Conservation (phyloP, 1,140 invertebrate genomes). For the Saccostrea echinata region DNA sequence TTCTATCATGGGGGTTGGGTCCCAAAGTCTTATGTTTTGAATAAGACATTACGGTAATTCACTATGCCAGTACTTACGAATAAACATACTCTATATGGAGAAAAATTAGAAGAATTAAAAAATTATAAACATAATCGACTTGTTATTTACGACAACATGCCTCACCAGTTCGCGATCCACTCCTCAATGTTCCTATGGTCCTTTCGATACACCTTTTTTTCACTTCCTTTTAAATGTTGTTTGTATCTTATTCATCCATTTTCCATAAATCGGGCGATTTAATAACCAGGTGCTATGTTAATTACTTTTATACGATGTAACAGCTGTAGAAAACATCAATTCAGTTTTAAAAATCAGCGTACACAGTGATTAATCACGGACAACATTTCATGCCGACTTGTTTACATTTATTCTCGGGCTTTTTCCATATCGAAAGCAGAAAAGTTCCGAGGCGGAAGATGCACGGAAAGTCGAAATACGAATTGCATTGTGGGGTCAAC, state of each 20-base stretch:
- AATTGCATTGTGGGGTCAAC: conserved; percentile 33
- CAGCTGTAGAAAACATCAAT: not conserved
- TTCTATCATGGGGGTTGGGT: too few relatives aligned
- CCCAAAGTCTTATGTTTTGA: too few relatives aligned
- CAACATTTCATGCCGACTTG: not conserved
- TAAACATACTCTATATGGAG: too few relatives aligned
- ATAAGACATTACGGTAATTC: too few relatives aligned
- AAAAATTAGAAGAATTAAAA: too few relatives aligned
- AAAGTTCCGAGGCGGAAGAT: conserved; percentile 19
- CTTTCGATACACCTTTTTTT: too few relatives aligned
- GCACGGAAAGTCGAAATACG: conserved; percentile 33
- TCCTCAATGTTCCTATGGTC: too few relatives aligned
- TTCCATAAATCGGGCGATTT: not conserved
- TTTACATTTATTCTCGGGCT: conserved; percentile 1
- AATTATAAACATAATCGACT: too few relatives aligned
- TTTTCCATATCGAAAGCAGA: not conserved
- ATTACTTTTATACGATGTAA: not conserved
- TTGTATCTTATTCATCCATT: not conserved
- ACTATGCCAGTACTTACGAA: too few relatives aligned
- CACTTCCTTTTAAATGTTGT: not conserved
- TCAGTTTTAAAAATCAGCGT: too few relatives aligned
- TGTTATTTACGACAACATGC: too few relatives aligned
- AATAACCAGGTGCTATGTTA: not conserved
- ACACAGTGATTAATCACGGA: not conserved
- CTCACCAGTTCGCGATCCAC: too few relatives aligned